Conservation (phyloP, 1,140 invertebrate genomes). For the Sinonovacula constricta region DNA sequence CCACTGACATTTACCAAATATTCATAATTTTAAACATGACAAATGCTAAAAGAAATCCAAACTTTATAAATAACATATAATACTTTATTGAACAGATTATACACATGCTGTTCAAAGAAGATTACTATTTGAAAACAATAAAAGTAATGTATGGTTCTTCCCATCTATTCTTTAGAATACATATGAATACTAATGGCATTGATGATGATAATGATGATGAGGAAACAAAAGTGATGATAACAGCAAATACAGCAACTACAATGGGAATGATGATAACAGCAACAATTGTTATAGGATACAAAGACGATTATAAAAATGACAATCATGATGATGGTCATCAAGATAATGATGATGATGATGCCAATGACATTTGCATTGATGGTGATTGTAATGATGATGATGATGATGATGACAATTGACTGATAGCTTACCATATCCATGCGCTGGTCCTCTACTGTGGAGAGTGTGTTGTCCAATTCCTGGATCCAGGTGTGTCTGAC, state of each 20-base stretch:
- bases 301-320: background rate
- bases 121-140: too few relatives aligned
- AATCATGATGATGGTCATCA: background rate
- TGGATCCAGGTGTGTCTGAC: slow-evolving; percentile 67
- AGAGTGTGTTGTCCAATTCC: slow-evolving; percentile 67
- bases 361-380: background rate
- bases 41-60: background rate
- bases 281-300: background rate
- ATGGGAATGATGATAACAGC: background rate
- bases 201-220: too few relatives aligned
- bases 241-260: background rate
- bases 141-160: too few relatives aligned
- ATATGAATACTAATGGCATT: too few relatives aligned
- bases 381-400: background rate
- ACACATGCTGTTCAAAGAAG: too few relatives aligned
- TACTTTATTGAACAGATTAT: too few relatives aligned
- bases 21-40: background rate
- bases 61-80: background rate
- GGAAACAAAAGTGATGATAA: too few relatives aligned
- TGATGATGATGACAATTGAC: too few relatives aligned
- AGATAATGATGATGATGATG: background rate
- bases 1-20: background rate
- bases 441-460: slow-evolving; percentile 67
- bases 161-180: too few relatives aligned
- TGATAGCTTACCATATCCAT: slow-evolving; percentile 66